Evolutionary conservation across 2,888 invertebrate genomes (phyloP).

Genomic region (Cantharis nigra): DNA sequence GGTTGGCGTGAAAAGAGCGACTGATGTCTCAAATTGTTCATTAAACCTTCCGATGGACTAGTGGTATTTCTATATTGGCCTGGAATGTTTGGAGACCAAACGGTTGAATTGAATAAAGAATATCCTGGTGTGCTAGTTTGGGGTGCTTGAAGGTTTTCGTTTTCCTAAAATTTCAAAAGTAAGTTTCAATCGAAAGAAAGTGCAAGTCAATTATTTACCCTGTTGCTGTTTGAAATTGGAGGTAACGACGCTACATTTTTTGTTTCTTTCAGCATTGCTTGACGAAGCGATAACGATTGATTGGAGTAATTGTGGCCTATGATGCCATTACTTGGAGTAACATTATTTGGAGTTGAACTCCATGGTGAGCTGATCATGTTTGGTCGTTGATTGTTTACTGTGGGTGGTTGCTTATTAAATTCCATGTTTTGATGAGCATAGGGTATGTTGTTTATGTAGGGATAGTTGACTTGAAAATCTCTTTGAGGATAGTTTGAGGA

Average conservation of each 20-base stretch:
- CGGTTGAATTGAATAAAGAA: conserved; percentile 53
- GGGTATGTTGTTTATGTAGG: conserved; percentile 23
- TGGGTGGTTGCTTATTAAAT: conserved; percentile 23
- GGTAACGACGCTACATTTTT: conserved; percentile 36
- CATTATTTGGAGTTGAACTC: conserved; percentile 29
- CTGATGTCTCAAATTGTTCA: conserved; percentile 54
- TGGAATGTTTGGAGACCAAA: conserved; percentile 52
- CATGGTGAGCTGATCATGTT: conserved; percentile 45
- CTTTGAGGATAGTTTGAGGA: conserved; percentile 22
- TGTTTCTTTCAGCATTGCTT: conserved; percentile 54
- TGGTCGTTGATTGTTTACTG: conserved; percentile 16
- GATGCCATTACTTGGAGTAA: conserved; percentile 14
- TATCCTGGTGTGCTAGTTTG: conserved; percentile 44
- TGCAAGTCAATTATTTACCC: conserved; percentile 7
- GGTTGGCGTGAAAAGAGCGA: conserved; percentile 79
- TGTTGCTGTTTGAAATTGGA: neutral
- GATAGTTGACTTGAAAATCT: conserved; percentile 29
- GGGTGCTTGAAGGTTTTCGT: conserved; percentile 25
- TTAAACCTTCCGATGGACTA: conserved; percentile 34
- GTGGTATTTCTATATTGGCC: conserved; percentile 43
- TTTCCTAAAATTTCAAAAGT: conserved; percentile 17
- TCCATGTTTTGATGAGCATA: conserved; percentile 28
- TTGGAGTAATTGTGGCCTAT: conserved; percentile 28
- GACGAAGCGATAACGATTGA: conserved; percentile 48
- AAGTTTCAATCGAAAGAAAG: neutral